Evolutionary conservation across 53 echinoderm and acorn worm genomes (phyloP).

Genomic region (Echinarachnius parma): DNA sequence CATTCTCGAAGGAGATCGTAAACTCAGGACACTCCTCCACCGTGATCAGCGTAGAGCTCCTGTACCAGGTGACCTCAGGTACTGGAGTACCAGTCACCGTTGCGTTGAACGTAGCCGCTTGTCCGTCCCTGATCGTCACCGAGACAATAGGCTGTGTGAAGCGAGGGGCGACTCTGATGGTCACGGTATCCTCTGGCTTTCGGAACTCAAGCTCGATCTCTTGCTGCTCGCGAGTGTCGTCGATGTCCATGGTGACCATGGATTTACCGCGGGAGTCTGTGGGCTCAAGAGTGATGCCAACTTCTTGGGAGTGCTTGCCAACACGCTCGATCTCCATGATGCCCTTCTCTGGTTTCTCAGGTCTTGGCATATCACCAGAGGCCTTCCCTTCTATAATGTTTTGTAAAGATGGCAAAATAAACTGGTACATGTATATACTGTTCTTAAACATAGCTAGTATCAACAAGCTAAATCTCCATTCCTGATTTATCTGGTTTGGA

Average conservation of each 20-base stretch:
- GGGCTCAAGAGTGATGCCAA: slow-evolving; percentile 22
- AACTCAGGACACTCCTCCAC: slow-evolving; percentile 78
- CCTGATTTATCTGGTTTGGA: too few species aligned
- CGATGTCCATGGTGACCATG: slow-evolving; percentile 60
- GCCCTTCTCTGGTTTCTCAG: slow-evolving; percentile 32
- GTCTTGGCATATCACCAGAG: slow-evolving; percentile 23
- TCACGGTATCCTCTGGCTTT: slow-evolving; percentile 59
- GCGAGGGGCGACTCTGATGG: slow-evolving; percentile 61
- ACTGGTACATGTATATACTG: too few species aligned
- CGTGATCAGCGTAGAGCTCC: slow-evolving; percentile 59
- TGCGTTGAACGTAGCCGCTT: slow-evolving; percentile 67
- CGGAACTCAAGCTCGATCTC: slow-evolving; percentile 69
- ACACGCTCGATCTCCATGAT: slow-evolving; percentile 43
- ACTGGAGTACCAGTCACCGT: slow-evolving; percentile 63
- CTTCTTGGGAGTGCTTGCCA: neutral
- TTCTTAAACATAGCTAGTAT: too few species aligned
- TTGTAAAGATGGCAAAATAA: too few species aligned
- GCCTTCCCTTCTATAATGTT: slow-evolving; percentile 39
- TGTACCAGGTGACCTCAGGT: slow-evolving; percentile 74
- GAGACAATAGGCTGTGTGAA: slow-evolving; percentile 73
- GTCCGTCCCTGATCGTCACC: slow-evolving; percentile 74
- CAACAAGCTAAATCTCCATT: too few species aligned
- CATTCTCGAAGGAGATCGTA: slow-evolving; percentile 56
- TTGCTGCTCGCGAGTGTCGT: slow-evolving; percentile 62
- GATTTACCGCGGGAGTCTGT: slow-evolving; percentile 59